Evolutionary conservation across 92 coral and sea anemone species (phyloP).

Genomic region (Porites lobata): DNA sequence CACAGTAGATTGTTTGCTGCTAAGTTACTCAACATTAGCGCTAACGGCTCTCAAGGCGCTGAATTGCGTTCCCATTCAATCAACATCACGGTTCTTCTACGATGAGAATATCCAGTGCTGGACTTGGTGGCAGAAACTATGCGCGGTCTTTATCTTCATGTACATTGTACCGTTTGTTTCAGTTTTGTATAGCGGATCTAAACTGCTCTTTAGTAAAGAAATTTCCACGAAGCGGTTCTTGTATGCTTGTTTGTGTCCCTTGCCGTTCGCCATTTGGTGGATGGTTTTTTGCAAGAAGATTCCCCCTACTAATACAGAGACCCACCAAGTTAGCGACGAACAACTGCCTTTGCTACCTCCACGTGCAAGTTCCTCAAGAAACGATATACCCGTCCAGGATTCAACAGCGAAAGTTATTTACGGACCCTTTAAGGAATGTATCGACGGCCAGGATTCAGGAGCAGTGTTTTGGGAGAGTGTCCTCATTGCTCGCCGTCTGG

Average conservation of each 20-base stretch:
- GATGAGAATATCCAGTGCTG: slow-evolving; percentile 61
- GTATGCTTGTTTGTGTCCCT: slow-evolving; percentile 35
- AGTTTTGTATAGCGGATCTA: slow-evolving; percentile 50
- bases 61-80: slow-evolving; percentile 39
- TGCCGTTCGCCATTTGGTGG: slow-evolving; percentile 31
- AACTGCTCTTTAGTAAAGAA: slow-evolving; percentile 17
- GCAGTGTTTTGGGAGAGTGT: slow-evolving; percentile 62
- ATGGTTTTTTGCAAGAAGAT: not conserved
- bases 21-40: slow-evolving; percentile 52
- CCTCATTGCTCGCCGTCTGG: slow-evolving; percentile 55
- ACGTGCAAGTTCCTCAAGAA: not conserved
- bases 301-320: not conserved
- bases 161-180: slow-evolving; percentile 44
- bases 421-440: slow-evolving; percentile 41
- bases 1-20: slow-evolving; percentile 31
- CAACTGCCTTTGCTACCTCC: not conserved
- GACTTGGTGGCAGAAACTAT: slow-evolving; percentile 61
- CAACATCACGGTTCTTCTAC: slow-evolving; percentile 32
- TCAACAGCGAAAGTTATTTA: slow-evolving; percentile 34
- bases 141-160: slow-evolving; percentile 10
- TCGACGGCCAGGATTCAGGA: slow-evolving; percentile 23
- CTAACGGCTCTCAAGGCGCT: slow-evolving; percentile 36
- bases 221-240: slow-evolving; percentile 38
- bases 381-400: not conserved
- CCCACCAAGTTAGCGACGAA: not conserved